Base-by-base conservation (phyloP, 1,140 invertebrate genomes). In the Ptiloglossa arizonensis region DNA sequence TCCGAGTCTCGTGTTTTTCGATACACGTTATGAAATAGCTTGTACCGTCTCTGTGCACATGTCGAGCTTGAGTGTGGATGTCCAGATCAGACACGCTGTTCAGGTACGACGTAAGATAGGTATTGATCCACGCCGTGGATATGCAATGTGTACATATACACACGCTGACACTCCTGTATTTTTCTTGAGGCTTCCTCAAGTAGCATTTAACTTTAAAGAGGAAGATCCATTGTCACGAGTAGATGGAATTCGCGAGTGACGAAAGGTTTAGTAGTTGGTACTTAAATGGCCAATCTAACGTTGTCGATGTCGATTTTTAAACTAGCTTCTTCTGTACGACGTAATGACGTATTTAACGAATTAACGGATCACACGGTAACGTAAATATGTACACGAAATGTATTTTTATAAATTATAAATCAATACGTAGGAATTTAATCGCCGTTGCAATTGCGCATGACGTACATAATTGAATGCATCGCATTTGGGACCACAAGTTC, bases 41-140 rank as follows among this genome's bases (percentile, higher is more conserved):
- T 24, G 57, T 71, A 62, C 35, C 32, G 24, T 60, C 48, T 60
- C 32, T 62, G 68, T 48, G 52, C 54, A 70, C 66, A 56, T 60
- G 46, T 77, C 57, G 35, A 44, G 66, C 24, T 60, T 32, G 44
- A 70, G 67, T 46, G 68, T 44, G 74, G 56, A 77, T 71, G 67
- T 70, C 50, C 56, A 32, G 67, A 70, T 77, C 74, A 41, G 62
- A 66, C 62, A 46, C 72, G 62, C 22, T 56, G 48, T 44, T 74
- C 62, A 74, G 24, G 41, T 46, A 52, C 67, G 56, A 62, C 44
- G 44, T 77, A 77, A 77, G 74, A 77, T 77, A 71, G 32, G 74
- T 77, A 77, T 77, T 77, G 74, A 77, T 77, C 74, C 67, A 62
- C 9, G 56, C 8, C 8, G 13, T 60, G 44, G 35, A 77, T 62